phyloP scores from a whole-genome alignment of 2,888 invertebrate species.

The Tetramorium bicarinatum region DNA sequence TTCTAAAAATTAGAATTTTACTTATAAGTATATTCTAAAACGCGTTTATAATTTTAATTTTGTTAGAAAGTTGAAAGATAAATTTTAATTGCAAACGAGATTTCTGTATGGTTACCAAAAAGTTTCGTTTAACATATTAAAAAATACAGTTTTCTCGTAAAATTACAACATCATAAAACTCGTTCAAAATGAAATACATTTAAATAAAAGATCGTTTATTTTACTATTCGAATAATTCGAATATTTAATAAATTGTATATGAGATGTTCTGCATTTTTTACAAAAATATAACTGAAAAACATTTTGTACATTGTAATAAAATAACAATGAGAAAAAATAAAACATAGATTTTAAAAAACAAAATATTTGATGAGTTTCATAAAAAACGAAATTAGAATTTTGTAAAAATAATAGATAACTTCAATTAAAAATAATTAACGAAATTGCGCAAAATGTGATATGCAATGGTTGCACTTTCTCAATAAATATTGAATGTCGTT shows the following conservation, averaged over 20 bases:
- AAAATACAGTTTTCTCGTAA: background rate
- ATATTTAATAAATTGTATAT: background rate
- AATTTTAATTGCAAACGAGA: constrained; percentile 3
- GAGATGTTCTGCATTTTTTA: background rate
- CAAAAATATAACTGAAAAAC: background rate
- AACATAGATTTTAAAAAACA: background rate
- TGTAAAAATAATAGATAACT: constrained; percentile 27
- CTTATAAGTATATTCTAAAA: background rate
- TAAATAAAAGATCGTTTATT: background rate
- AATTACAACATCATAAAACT: background rate
- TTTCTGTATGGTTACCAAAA: background rate
- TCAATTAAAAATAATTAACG: constrained; percentile 9
- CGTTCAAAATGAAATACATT: background rate
- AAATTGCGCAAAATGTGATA: background rate
- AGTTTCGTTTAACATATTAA: background rate
- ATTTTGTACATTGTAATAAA: background rate
- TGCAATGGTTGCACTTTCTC: background rate
- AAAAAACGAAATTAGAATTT: background rate
- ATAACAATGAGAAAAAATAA: background rate
- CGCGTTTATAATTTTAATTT: background rate
- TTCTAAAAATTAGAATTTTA: background rate
- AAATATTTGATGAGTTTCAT: background rate
- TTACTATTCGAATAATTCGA: background rate
- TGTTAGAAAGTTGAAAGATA: background rate
- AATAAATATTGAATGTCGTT: constrained; percentile 30